Base-by-base conservation (phyloP, 2,113 vertebrate genomes). In the Brienomyrus brachyistius region DNA sequence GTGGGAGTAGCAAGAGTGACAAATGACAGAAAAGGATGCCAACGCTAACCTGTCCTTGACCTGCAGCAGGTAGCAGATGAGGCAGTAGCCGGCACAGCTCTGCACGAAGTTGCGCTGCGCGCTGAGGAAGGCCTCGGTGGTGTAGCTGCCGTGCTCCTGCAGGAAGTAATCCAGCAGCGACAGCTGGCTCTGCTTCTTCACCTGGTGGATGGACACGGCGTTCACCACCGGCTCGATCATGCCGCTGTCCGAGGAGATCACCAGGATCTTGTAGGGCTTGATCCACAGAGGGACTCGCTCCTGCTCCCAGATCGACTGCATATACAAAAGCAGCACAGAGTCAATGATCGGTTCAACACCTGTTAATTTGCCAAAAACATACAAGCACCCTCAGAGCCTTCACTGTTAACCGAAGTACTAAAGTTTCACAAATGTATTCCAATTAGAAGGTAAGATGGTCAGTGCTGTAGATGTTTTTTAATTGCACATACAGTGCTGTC, bases 211-310 rank as follows among this genome's bases (percentile, higher is more conserved):
- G 77, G 98, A 99, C 27, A 99, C 98, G 0, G 98, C 98, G 0
- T 98, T 99, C 88, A 99, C 95, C 77, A 99, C 98, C 0, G 98
- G 98, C 94, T 99, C 97, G 0, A 99, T 99, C 98, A 99, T 99
- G 31, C 98, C 98, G 7, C 97, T 98, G 96, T 99, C 98, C 0
- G 97, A 96, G 0, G 98, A 99, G 94, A 98, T 95, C 91, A 99
- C 98, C 89, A 99, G 96, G 94, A 99, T 99, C 94, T 99, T 97
- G 89, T 99, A 99, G 17, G 98, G 98, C 88, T 97, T 96, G 92
- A 99, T 98, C 98, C 98, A 99, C 1, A 99, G 96, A 0, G 98
- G 98, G 0, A 98, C 97, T 0, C 97, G 96, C 89, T 99, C 98
- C 93, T 97, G 97, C 88, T 99, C 97, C 98, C 98, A 99, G 93